Evolutionary conservation across 2,113 vertebrate genomes (phyloP), one percentile per base, ranked within the genome.

Genomic region (Plecotus auritus): DNA sequence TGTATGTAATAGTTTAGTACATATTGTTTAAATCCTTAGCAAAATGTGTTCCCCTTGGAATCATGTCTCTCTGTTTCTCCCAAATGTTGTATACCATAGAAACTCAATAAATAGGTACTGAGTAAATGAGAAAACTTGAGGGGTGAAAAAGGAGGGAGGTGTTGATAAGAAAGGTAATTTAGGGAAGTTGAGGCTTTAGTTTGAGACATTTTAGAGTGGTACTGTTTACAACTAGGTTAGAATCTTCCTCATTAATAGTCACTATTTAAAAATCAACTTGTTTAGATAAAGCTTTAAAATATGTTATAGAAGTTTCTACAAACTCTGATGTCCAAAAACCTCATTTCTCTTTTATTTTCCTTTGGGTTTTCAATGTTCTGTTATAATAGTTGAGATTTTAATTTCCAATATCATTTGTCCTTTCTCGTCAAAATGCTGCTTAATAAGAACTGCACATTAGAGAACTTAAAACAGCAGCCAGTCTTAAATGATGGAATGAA

Each of bases 361-460:
- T 35, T 67, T 77, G 28, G 5, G 37, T 83, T 42, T 95, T 94
- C 42, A 61, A 1, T 67, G 85, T 59, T 89, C 1, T 91, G n/a
- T 54, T 73, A 40, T 28, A 11, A 1, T 28, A 30, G 40, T 88
- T 54, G 47, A 80, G 35, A 69, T 84, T 70, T 90, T 64, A 69
- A 17, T 70, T 80, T 90, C 54, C 72, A 45, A 0, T 26, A 28
- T 92, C 59, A 77, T 42, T 64, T 78, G 8, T 4, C 1, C 20
- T 61, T 85, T 13, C 73, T 93, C n/a, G 54, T 64, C 40, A 89
- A 64, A 92, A 54, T 51, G 90, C n/a, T 93, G n/a, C 83, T 91
- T 80, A 42, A 2, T 80, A 28, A 32, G 59, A 83, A 18, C 28
- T 86, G 47, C 17, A 5, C 78, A 17, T 70, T 23, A 67, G 42